phyloP scores from a whole-genome alignment of 2,113 vertebrate genomes.

The Nothobranchius furzeri region DNA sequence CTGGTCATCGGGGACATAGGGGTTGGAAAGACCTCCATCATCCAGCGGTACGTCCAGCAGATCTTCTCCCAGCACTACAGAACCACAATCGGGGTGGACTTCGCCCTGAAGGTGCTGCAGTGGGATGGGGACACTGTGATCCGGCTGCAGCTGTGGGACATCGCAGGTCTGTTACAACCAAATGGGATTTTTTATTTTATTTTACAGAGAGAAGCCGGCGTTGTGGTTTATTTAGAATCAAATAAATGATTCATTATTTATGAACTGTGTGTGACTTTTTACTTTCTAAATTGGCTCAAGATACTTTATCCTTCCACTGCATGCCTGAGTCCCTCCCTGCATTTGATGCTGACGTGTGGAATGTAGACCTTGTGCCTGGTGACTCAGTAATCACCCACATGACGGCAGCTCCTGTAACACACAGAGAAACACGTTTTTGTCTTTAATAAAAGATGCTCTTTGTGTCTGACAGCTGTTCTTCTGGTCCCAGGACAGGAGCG shows the following conservation, averaged over 20 bases:
- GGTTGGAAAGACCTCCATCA: slow-evolving; percentile 81
- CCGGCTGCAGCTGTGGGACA: slow-evolving; percentile 83
- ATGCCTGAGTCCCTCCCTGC: slow-evolving; percentile 35
- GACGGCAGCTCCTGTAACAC: slow-evolving; percentile 35
- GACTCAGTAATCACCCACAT: slow-evolving; percentile 71
- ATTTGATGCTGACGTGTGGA: slow-evolving; percentile 62
- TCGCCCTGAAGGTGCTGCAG: slow-evolving; percentile 80
- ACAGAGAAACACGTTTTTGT: slow-evolving; percentile 16
- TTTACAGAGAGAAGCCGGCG: no score
- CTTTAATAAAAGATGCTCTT: neutral
- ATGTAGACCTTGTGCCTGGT: slow-evolving; percentile 65
- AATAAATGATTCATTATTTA: no score
- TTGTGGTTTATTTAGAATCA: neutral
- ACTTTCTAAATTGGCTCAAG: no score
- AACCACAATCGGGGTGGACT: slow-evolving; percentile 83
- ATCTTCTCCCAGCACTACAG: slow-evolving; percentile 83
- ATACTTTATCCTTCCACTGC: neutral
- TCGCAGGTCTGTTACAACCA: slow-evolving; percentile 73
- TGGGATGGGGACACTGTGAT: slow-evolving; percentile 77
- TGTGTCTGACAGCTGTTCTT: slow-evolving; percentile 19
- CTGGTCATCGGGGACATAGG: slow-evolving; percentile 82
- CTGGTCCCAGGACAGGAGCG: slow-evolving; percentile 80
- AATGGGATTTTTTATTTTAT: neutral
- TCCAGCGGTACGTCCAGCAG: slow-evolving; percentile 82
- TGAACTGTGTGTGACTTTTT: no score